Percentiles rank a stretch among this genome's conserved stretches.
phyloP scores from a whole-genome alignment of 2,888 invertebrate species.

The Hirtodrosophila cameraria region DNA sequence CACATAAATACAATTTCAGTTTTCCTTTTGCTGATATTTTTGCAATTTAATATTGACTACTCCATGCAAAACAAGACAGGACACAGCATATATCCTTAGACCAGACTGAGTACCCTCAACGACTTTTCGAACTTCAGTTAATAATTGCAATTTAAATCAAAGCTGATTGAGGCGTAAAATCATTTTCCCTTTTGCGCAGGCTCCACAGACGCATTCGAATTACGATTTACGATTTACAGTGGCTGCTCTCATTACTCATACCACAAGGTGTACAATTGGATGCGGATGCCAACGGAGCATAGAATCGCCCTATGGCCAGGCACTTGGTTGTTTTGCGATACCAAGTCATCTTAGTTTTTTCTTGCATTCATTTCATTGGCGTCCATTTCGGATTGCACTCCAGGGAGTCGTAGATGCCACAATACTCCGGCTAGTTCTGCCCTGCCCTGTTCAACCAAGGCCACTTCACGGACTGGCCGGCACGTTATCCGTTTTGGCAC shows the following conservation, averaged over 20 bases:
- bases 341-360: constrained; percentile 55
- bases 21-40: not conserved
- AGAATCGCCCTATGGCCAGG: constrained; percentile 19
- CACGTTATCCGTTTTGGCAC: constrained; percentile 26
- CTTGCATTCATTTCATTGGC: constrained; percentile 75
- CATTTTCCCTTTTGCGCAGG: constrained; percentile 57
- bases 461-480: constrained; percentile 41
- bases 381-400: constrained; percentile 81
- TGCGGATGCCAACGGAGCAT: constrained; percentile 12
- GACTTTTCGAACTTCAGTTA: constrained; percentile 55
- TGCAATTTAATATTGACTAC: not conserved
- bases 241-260: constrained; percentile 70
- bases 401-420: constrained; percentile 72
- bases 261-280: constrained; percentile 61
- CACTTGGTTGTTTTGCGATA: constrained; percentile 40
- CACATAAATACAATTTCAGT: no score
- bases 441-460: not conserved
- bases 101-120: constrained; percentile 16
- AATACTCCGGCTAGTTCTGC: constrained; percentile 5
- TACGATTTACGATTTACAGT: constrained; percentile 29
- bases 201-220: constrained; percentile 16
- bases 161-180: constrained; percentile 80
- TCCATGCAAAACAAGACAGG: not conserved
- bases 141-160: constrained; percentile 80
- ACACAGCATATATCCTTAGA: not conserved